Evolutionary conservation across 2,113 vertebrate species (phyloP).

Genomic region (Spheniscus mendiculus): DNA sequence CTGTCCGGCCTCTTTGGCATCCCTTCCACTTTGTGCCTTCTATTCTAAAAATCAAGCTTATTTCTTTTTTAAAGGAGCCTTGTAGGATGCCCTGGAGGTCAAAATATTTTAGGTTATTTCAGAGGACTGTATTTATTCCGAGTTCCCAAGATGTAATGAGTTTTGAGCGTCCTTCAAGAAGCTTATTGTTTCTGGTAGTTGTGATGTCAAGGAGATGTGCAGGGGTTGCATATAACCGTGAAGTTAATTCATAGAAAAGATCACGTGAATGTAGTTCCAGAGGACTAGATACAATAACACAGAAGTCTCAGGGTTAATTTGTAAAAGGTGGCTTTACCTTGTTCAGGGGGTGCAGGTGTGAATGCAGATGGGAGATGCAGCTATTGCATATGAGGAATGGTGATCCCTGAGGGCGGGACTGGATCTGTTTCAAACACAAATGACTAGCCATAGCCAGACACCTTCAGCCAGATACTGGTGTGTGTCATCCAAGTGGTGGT

Average conservation of each 20-base stretch:
- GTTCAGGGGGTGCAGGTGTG: not conserved
- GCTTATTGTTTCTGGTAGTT: not conserved
- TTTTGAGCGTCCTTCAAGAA: not conserved
- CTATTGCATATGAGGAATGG: not conserved
- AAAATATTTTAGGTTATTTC: slow-evolving; percentile 12
- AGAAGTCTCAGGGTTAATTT: not conserved
- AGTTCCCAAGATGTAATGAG: not conserved
- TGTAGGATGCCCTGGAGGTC: not conserved
- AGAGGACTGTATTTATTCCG: not conserved
- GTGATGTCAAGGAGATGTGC: not conserved
- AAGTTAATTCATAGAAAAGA: not conserved
- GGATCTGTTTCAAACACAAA: not conserved
- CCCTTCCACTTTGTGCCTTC: not conserved
- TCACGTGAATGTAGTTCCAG: not conserved
- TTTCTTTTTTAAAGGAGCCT: not conserved
- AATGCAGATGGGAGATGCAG: not conserved
- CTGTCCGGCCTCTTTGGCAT: not conserved
- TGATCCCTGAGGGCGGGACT: not conserved
- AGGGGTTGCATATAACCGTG: not conserved
- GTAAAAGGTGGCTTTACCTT: not conserved
- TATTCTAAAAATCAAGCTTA: not conserved
- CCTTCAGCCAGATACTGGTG: accelerated
- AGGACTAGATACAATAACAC: not conserved
- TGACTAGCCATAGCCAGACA: not conserved
- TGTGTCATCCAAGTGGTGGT: not conserved